These are phyloP conservation scores for Hemiscyllium ocellatum DNA, from an alignment of 2,113 vertebrate species.

Conservation along the genomic window DNA sequence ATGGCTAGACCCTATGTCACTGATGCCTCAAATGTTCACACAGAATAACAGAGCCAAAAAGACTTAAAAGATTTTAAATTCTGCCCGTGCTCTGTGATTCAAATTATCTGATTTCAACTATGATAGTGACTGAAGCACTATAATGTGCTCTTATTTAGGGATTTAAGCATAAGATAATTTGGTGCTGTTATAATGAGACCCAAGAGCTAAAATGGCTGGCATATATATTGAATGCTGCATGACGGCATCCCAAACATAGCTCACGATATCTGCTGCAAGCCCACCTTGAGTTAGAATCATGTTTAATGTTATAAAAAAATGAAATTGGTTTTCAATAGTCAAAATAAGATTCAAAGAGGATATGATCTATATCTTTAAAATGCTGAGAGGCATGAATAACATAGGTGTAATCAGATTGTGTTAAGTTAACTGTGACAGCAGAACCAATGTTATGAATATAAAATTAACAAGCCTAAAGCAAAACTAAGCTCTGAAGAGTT, in stretches of 20 bases:
- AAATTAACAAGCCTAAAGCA: slow-evolving; percentile 13
- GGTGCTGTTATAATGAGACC: not conserved
- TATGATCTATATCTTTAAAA: not conserved
- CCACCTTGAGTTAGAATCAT: not conserved
- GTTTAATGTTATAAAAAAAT: not conserved
- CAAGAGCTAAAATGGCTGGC: not conserved
- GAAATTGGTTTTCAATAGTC: not conserved
- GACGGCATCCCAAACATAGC: not conserved
- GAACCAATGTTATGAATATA: not conserved
- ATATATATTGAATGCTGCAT: not conserved
- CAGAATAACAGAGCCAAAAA: not conserved
- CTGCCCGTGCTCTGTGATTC: not conserved
- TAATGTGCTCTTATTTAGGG: not conserved
- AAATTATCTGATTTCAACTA: not conserved
- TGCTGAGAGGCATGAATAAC: not conserved
- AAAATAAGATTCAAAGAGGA: not conserved
- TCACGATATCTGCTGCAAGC: not conserved
- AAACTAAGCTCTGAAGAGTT: not conserved
- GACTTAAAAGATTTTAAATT: not conserved
- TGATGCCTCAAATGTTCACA: not conserved
- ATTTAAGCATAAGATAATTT: not conserved
- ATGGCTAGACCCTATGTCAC: too few species aligned
- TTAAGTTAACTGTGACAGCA: slow-evolving; percentile 9
- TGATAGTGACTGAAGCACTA: not conserved
- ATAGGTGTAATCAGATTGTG: not conserved